phyloP scores from a whole-genome alignment of 1,140 invertebrate species.

The Lepidurus apus region DNA sequence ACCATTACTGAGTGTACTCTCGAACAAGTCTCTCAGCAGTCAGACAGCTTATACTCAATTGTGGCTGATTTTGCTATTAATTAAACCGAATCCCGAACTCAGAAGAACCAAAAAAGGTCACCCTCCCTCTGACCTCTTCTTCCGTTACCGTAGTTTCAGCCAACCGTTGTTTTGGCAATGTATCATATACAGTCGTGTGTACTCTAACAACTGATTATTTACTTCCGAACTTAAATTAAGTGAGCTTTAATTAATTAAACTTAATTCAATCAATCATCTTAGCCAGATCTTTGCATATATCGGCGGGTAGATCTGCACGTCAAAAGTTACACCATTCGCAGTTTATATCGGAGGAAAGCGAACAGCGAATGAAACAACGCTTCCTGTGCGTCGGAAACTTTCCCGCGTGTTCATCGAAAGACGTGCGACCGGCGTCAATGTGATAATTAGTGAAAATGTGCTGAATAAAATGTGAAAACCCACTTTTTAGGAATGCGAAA shows the following conservation, averaged over 20 bases:
- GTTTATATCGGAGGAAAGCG: not conserved
- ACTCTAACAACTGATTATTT: not conserved
- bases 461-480: not conserved
- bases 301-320: too few relatives aligned
- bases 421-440: not conserved
- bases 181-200: not conserved
- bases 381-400: not conserved
- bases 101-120: constrained; percentile 20
- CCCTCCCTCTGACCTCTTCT: constrained; percentile 19
- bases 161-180: not conserved
- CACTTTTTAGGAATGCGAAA: not conserved
- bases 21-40: not conserved
- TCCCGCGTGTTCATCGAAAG: not conserved
- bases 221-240: not conserved
- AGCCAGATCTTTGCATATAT: too few relatives aligned
- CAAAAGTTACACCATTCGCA: not conserved
- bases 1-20: not conserved
- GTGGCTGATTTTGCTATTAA: not conserved
- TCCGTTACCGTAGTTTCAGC: constrained; percentile 7
- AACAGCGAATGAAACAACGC: not conserved
- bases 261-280: too few relatives aligned
- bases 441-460: not conserved
- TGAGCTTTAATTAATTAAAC: too few relatives aligned
- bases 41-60: not conserved
- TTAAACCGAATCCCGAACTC: not conserved